A percentile compares a stretch with the other conserved stretches of the same genome.
Evolutionary conservation across 2,888 invertebrate genomes (phyloP).

Genomic region (Zelleria hepariella): DNA sequence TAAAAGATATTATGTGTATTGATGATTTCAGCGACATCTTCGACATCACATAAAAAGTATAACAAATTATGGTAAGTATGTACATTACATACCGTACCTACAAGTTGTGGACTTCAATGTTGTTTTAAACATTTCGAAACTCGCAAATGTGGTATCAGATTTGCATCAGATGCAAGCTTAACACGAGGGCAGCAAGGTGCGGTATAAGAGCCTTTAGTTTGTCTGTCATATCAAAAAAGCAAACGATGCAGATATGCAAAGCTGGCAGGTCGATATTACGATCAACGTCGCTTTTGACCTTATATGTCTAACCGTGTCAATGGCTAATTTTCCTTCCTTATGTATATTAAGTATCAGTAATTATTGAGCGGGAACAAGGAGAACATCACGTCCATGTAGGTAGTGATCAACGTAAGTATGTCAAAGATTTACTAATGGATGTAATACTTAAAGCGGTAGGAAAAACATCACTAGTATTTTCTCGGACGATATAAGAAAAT

Average conservation of each 20-base stretch:
- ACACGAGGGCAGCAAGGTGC: too few species aligned
- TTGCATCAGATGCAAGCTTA: too few species aligned
- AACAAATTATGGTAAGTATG: too few species aligned
- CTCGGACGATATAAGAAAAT: not conserved
- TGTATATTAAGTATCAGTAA: slow-evolving; percentile 1
- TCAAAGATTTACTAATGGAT: slow-evolving; percentile 1
- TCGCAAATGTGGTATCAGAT: too few species aligned
- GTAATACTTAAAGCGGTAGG: not conserved
- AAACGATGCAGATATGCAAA: not conserved
- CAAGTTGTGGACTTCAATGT: too few species aligned
- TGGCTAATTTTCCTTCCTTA: slow-evolving; percentile 1
- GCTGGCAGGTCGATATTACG: not conserved
- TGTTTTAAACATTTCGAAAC: too few species aligned
- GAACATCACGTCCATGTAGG: slow-evolving; percentile 1
- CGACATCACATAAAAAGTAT: too few species aligned
- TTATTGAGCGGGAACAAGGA: slow-evolving; percentile 1
- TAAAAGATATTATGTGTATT: too few species aligned
- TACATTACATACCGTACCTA: too few species aligned
- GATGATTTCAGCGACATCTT: too few species aligned
- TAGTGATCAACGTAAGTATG: not conserved
- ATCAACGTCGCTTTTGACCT: not conserved
- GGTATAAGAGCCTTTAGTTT: too few species aligned
- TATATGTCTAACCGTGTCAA: slow-evolving; percentile 1
- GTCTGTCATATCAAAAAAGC: too few species aligned
- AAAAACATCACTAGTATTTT: not conserved